Base-by-base conservation (phyloP, 2,888 invertebrate species). In the Hanleya hanleyi region DNA sequence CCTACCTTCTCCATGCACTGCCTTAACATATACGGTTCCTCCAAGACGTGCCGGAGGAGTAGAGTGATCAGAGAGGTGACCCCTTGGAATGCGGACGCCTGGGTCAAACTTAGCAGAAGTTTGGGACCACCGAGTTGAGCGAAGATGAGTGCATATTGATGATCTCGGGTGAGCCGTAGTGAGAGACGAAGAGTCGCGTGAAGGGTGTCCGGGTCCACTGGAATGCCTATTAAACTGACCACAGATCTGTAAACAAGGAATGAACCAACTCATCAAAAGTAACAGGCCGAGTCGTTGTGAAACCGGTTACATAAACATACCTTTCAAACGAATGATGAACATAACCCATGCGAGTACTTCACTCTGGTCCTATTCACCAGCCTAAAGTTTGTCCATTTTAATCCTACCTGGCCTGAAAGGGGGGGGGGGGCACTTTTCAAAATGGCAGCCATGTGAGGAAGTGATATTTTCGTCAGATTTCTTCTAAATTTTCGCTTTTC, bases 121-220 rank as follows among this genome's bases (percentile, higher is more conserved):
- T 93, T 93, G 0, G 95, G 93, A 0, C 96, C 96, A n/a, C 95
- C 95, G 70, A 94, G 92, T 62, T 93, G 92, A 5, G 94, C 94
- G 88, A 96, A 96, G 37, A 93, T 92, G 81, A 93, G 92, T 0
- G 96, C 95, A 82, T 94, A 93, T 73, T 94, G 93, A 86, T 94
- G 94, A 83, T 94, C 93, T 70, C 95, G 92, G 0, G 96, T 96
- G 18, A 95, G 90, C 5, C 96, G 92, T 6, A 96, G 92, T 75
- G 94, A 94, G 7, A 96, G 92, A 72, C 95, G 93, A 92, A 96
- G 92, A 3, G 94, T 92, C 0, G 96, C 95, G 84, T 95, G 94
- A n/a, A 96, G 91, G 0, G 95, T 93, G 84, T 95, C 95, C 1
- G 94, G 93, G 84, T 95, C 94, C 0, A 95, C 93, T 1, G 94